Percentiles rank a stretch among this genome's conserved stretches.
Conservation (phyloP, 2,888 invertebrate genomes). For the Cheiracanthium punctorium region DNA sequence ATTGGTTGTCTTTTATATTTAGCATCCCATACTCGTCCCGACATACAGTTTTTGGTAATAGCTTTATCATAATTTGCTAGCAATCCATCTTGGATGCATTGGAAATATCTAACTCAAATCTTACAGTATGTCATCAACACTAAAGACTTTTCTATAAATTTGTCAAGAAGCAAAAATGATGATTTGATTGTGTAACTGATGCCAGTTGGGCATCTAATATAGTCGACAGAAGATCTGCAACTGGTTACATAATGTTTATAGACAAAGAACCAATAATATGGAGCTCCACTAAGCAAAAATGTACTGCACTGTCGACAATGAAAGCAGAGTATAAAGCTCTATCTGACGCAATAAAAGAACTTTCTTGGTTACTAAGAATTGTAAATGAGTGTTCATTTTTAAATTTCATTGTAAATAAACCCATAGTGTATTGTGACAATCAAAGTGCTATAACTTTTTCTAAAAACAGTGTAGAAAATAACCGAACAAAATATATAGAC, state of each 20-base stretch:
- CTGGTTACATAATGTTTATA: conserved; percentile 9
- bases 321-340: too few relatives aligned
- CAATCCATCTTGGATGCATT: neutral
- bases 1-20: conserved; percentile 7
- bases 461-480: neutral
- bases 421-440: neutral
- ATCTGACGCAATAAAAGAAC: too few relatives aligned
- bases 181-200: neutral
- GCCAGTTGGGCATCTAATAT: neutral
- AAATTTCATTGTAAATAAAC: neutral
- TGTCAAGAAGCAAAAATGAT: neutral
- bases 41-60: neutral
- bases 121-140: neutral
- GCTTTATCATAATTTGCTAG: neutral
- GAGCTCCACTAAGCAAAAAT: neutral
- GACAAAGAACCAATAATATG: neutral
- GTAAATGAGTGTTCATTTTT: neutral
- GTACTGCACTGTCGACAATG: too few relatives aligned
- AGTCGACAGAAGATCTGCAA: neutral
- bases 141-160: neutral
- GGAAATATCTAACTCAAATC: neutral
- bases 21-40: neutral
- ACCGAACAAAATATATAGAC: too few relatives aligned
- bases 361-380: neutral
- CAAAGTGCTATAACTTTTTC: neutral